Evolutionary conservation across 2,113 vertebrate species (phyloP).

Genomic region (Scomber scombrus): DNA sequence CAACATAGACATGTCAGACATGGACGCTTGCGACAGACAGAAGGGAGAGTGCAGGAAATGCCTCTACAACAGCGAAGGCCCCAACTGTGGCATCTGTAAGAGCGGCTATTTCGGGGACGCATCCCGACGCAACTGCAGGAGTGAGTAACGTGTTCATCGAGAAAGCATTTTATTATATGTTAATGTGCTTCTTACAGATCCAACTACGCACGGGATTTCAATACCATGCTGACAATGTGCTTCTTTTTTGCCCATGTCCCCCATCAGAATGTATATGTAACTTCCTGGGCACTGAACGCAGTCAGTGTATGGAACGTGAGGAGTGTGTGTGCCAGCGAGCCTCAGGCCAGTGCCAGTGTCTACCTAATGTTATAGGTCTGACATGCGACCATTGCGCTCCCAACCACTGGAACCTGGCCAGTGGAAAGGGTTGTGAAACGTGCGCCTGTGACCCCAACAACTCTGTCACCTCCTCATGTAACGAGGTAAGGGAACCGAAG

Average conservation of each 20-base stretch:
- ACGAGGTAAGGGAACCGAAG: conserved; percentile 86
- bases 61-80: conserved; percentile 93
- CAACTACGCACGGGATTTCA: neutral
- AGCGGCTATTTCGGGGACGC: conserved; percentile 92
- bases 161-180: neutral
- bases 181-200: neutral
- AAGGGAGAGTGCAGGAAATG: conserved; percentile 92
- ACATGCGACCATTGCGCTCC: conserved; percentile 93
- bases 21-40: conserved; percentile 87
- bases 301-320: conserved; percentile 87
- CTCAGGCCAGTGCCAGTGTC: conserved; percentile 93
- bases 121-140: conserved; percentile 89
- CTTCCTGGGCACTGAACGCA: conserved; percentile 88
- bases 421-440: conserved; percentile 88
- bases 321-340: conserved; percentile 89
- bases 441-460: conserved; percentile 91
- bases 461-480: conserved; percentile 89
- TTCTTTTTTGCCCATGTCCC: neutral
- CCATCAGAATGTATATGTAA: conserved; percentile 93
- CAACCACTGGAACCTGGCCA: conserved; percentile 94
- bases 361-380: conserved; percentile 90
- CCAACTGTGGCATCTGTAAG: conserved; percentile 88
- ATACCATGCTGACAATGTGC: neutral
- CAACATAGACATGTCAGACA: conserved; percentile 92
- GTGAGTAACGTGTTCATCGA: conserved; percentile 82